A percentile compares a stretch with the other conserved stretches of the same genome.
phyloP scores from a whole-genome alignment of 2,113 vertebrate species.

The Grus americana region DNA sequence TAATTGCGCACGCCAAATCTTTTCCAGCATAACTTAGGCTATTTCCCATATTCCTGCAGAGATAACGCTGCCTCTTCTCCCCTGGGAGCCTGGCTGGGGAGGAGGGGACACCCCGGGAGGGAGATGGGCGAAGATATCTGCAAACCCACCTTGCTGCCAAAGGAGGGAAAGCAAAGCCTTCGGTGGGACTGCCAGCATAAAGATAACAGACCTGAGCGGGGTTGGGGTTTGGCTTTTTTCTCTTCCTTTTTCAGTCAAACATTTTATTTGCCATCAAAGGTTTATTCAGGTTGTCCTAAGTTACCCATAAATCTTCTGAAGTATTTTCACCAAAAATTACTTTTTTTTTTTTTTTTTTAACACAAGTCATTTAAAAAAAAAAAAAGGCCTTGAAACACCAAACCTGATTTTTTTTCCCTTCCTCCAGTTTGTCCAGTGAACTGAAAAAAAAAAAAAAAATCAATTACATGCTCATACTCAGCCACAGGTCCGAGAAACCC shows the following conservation, averaged over 20 bases:
- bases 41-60: constrained; percentile 29
- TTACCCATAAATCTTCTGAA: not conserved
- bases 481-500: not conserved
- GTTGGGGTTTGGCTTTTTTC: accelerated
- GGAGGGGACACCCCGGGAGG: not conserved
- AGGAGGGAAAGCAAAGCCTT: not conserved
- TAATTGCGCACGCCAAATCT: constrained; percentile 40
- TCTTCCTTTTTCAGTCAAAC: not conserved
- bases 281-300: not conserved
- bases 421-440: not conserved
- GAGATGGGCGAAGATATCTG: not conserved
- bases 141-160: not conserved
- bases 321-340: not conserved
- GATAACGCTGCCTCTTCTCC: not conserved
- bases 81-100: not conserved
- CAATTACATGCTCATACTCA: not conserved
- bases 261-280: not conserved
- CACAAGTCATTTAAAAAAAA: not conserved
- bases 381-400: not conserved
- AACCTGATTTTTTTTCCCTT: not conserved
- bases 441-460: not conserved
- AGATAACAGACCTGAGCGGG: not conserved
- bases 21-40: constrained; percentile 18
- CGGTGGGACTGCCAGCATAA: not conserved
- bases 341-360: not conserved